phyloP scores from a whole-genome alignment of 2,113 vertebrate genomes.

The Plotosus lineatus region DNA sequence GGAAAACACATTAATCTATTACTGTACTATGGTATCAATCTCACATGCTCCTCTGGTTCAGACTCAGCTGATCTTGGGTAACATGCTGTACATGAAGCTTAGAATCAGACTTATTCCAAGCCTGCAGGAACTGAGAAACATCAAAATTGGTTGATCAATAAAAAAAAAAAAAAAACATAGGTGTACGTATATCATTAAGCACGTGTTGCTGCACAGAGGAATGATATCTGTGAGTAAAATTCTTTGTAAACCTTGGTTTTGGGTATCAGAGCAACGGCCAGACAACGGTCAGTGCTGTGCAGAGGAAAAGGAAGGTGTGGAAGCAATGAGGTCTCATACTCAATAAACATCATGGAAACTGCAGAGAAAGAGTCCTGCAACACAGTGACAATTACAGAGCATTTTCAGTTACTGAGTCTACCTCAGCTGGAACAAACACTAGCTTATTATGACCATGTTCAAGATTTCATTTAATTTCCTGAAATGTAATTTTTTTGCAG shows the following conservation, averaged over 20 bases:
- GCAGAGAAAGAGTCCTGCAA: conserved; percentile 80
- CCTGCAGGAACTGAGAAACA: conserved; percentile 80
- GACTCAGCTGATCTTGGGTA: conserved; percentile 77
- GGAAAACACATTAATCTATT: background rate
- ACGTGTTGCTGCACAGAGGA: background rate
- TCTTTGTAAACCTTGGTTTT: conserved; percentile 84
- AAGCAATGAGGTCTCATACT: conserved; percentile 78
- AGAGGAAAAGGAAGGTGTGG: conserved; percentile 85
- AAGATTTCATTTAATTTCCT: too few relatives aligned
- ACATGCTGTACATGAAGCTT: conserved; percentile 77
- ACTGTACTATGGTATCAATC: conserved; percentile 21
- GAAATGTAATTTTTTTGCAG: too few relatives aligned
- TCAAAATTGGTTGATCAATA: background rate
- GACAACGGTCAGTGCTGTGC: conserved; percentile 72
- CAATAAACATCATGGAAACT: conserved; percentile 82
- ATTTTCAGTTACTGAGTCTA: background rate
- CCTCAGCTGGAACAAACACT: too few relatives aligned
- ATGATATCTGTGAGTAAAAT: conserved; percentile 87
- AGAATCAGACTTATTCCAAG: conserved; percentile 77
- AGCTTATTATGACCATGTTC: too few relatives aligned
- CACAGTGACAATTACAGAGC: conserved; percentile 19
- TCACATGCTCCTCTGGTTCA: conserved; percentile 85
- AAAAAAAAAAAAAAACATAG: too few relatives aligned
- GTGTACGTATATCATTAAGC: background rate
- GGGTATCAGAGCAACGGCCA: conserved; percentile 85